These are phyloP conservation scores for Cetoscarus ocellatus DNA, from an alignment of 2,797 vertebrate species.

Conservation along the genomic window DNA sequence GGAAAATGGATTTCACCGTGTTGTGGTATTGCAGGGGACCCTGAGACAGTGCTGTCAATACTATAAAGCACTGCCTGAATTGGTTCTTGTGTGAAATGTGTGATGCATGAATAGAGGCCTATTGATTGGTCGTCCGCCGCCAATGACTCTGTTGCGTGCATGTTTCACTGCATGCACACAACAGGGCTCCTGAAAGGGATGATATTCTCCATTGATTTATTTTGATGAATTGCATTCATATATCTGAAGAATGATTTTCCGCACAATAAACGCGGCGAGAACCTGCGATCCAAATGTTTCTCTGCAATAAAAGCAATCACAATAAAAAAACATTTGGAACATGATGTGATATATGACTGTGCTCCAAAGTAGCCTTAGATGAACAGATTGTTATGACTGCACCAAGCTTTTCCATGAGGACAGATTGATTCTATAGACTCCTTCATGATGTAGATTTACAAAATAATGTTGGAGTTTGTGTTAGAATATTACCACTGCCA, in stretches of 20 bases:
- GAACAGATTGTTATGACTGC: neutral
- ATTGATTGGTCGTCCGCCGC: conserved; percentile 54
- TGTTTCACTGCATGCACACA: conserved; percentile 27
- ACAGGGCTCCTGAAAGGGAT: conserved; percentile 17
- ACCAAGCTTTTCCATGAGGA: conserved; percentile 1
- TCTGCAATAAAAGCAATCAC: conserved; percentile 23
- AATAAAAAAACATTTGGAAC: neutral
- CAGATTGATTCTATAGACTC: neutral
- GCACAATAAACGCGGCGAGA: conserved; percentile 9
- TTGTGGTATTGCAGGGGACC: conserved; percentile 40
- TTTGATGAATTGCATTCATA: conserved; percentile 58
- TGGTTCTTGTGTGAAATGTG: conserved; percentile 50
- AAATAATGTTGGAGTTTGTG: too few species aligned
- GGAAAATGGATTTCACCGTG: conserved; percentile 57
- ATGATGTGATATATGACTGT: neutral
- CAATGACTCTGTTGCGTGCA: conserved; percentile 22
- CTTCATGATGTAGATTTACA: neutral
- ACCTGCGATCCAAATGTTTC: neutral
- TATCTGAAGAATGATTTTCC: conserved; percentile 34
- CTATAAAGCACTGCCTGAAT: conserved; percentile 46
- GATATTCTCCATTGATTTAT: conserved; percentile 60
- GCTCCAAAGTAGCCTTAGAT: neutral
- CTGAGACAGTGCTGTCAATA: conserved; percentile 63
- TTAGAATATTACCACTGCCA: too few species aligned
- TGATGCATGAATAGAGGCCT: conserved; percentile 48